A percentile compares a stretch with the other conserved stretches of the same genome.
Evolutionary conservation across 1,140 invertebrate species (phyloP).

Genomic region (Bombus huntii): DNA sequence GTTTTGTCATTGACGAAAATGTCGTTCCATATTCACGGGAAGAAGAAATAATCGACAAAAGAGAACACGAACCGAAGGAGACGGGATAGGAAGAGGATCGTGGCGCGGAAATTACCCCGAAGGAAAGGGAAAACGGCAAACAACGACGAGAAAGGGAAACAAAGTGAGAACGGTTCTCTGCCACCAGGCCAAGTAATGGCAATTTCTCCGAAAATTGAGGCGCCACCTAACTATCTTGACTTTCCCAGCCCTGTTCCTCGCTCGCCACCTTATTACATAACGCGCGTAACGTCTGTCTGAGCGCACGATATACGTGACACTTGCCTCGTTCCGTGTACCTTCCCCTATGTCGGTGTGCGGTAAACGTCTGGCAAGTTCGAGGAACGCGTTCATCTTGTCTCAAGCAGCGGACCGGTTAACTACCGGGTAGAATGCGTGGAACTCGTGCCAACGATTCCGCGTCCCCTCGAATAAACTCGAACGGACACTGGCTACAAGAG

Average conservation of each 20-base stretch:
- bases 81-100: background rate
- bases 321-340: background rate
- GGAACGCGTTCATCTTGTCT: constrained; percentile 22
- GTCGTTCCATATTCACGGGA: too few relatives aligned
- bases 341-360: background rate
- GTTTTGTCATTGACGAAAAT: background rate
- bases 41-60: background rate
- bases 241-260: constrained; percentile 12
- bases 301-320: constrained; percentile 15
- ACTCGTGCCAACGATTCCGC: constrained; percentile 8
- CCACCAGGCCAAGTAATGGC: background rate
- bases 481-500: background rate
- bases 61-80: background rate
- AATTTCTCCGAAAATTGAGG: constrained; percentile 59
- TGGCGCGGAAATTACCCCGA: background rate
- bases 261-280: constrained; percentile 58
- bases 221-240: constrained; percentile 15
- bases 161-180: constrained; percentile 1
- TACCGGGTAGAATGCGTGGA: constrained; percentile 4
- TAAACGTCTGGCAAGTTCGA: constrained; percentile 38
- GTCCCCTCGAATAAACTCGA: constrained; percentile 30
- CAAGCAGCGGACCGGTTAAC: constrained; percentile 18
- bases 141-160: constrained; percentile 3
- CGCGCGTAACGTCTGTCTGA: constrained; percentile 25
- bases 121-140: constrained; percentile 27